Evolutionary conservation across 2,113 vertebrate species (phyloP).

Genomic region (Bufo gargarizans): DNA sequence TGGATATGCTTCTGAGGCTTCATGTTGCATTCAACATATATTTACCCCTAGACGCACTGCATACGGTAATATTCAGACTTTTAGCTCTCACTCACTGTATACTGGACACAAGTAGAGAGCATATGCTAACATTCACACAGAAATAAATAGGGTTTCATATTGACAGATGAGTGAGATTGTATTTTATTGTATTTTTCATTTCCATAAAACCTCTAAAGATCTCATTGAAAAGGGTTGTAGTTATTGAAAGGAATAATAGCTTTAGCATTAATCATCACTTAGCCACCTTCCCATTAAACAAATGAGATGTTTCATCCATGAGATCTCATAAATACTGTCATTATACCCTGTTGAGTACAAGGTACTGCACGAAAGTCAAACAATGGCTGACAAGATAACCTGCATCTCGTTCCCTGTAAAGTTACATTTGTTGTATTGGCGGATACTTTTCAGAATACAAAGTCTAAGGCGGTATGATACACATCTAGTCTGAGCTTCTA

Average conservation of each 20-base stretch:
- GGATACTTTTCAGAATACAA: background rate
- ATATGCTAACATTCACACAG: background rate
- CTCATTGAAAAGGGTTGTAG: background rate
- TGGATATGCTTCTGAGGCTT: no score
- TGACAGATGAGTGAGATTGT: background rate
- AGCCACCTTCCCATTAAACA: constrained; percentile 21
- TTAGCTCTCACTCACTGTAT: no score
- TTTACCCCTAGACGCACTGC: no score
- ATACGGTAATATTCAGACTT: no score
- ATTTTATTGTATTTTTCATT: background rate
- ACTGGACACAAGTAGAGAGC: no score
- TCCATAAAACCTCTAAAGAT: constrained; percentile 11
- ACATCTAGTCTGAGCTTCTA: background rate
- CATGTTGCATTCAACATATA: no score
- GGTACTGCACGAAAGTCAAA: background rate
- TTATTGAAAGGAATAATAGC: background rate
- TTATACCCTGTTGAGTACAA: constrained; percentile 30
- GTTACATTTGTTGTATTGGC: background rate
- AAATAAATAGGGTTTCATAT: background rate
- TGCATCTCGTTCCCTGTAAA: background rate
- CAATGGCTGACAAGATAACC: background rate
- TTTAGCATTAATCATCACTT: constrained; percentile 15
- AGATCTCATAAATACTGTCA: constrained; percentile 24
- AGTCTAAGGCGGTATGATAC: background rate
- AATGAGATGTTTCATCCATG: constrained; percentile 1